These are phyloP conservation scores for Drosophila kuntzei DNA, from an alignment of 2,888 invertebrate species.

Conservation along the genomic window DNA sequence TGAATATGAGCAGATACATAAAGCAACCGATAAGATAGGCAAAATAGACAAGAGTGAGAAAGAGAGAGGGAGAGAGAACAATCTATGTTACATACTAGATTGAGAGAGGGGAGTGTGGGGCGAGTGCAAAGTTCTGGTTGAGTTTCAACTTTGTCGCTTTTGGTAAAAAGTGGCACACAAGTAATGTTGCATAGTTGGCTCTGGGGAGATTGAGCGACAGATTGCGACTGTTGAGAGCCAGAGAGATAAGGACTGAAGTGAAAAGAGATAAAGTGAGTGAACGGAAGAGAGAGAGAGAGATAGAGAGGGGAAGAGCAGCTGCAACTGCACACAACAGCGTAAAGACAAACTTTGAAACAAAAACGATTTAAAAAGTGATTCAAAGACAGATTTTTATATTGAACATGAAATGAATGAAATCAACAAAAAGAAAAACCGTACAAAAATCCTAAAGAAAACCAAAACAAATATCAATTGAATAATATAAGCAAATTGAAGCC, in stretches of 20 bases:
- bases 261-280: background rate
- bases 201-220: constrained; percentile 75
- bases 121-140: constrained; percentile 61
- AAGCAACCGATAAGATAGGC: constrained; percentile 57
- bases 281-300: background rate
- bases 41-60: constrained; percentile 10
- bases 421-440: constrained; percentile 6
- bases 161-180: constrained; percentile 67
- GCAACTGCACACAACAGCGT: constrained; percentile 37
- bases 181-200: constrained; percentile 65
- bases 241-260: constrained; percentile 1
- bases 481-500: constrained; percentile 16
- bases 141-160: constrained; percentile 75
- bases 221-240: constrained; percentile 52
- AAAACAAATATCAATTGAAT: constrained; percentile 19
- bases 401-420: constrained; percentile 64
- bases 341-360: constrained; percentile 69
- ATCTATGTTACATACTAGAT: background rate
- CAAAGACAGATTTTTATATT: constrained; percentile 69
- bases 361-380: constrained; percentile 78
- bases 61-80: background rate
- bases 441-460: background rate
- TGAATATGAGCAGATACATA: constrained; percentile 55
- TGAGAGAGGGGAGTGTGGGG: constrained; percentile 1
- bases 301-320: background rate